A percentile compares a stretch with the other conserved stretches of the same genome.
phyloP scores from a whole-genome alignment of 1,140 invertebrate species.

The Temnothorax curvispinosus region DNA sequence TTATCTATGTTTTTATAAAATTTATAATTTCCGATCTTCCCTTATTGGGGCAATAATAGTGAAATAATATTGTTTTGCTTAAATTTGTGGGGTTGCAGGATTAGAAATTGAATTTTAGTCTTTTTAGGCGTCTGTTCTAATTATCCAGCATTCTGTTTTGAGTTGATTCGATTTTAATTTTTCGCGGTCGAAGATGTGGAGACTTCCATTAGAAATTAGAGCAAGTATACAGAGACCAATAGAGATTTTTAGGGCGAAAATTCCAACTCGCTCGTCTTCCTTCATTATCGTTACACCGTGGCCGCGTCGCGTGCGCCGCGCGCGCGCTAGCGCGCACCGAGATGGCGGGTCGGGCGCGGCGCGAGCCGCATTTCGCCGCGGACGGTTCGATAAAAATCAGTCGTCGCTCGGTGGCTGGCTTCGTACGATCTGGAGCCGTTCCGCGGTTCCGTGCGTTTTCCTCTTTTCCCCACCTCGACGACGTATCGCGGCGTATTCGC shows the following conservation, averaged over 20 bases:
- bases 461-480: background rate
- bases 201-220: background rate
- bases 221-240: too few species aligned
- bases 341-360: constrained; percentile 55
- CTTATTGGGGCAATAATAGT: too few species aligned
- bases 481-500: background rate
- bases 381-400: constrained; percentile 80
- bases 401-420: constrained; percentile 35
- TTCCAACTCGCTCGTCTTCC: background rate
- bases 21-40: too few species aligned
- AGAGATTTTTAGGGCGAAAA: too few species aligned
- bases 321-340: background rate
- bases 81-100: too few species aligned
- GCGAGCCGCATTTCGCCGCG: constrained; percentile 73
- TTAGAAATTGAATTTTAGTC: too few species aligned
- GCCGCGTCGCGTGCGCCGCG: background rate
- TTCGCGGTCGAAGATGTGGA: background rate
- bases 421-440: background rate
- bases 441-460: background rate
- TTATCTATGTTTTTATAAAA: too few species aligned
- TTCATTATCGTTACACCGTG: background rate
- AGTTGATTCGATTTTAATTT: background rate
- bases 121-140: background rate
- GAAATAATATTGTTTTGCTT: too few species aligned
- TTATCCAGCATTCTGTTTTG: background rate